phyloP scores from a whole-genome alignment of 64 coral and sea anemone genomes.

The Actinia equina region DNA sequence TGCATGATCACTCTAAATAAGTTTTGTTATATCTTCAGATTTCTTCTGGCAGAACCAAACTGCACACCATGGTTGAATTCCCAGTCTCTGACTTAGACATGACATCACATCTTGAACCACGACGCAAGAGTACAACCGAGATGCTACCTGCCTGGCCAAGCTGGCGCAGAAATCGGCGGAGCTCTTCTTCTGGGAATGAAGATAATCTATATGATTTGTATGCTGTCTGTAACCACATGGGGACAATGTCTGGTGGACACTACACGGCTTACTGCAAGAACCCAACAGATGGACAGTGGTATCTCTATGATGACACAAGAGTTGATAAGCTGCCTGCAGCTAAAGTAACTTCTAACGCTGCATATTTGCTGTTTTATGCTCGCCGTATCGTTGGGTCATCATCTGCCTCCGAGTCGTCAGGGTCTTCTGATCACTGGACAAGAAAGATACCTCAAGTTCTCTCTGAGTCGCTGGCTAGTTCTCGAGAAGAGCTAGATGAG shows the following conservation, averaged over 20 bases:
- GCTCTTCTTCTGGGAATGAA: constrained; percentile 28
- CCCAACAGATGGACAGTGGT: constrained; percentile 74
- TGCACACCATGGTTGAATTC: constrained; percentile 82
- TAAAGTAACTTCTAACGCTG: constrained; percentile 60
- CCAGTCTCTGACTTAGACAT: constrained; percentile 66
- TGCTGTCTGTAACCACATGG: constrained; percentile 90
- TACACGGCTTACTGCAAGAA: constrained; percentile 93
- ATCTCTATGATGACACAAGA: constrained; percentile 76
- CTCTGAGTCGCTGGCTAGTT: constrained; percentile 60
- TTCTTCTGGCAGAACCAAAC: constrained; percentile 68
- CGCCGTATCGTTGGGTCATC: constrained; percentile 60
- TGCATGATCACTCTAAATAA: too few species aligned
- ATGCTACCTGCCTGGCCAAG: constrained; percentile 53
- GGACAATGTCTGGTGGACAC: constrained; percentile 82
- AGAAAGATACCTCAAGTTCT: constrained; percentile 65
- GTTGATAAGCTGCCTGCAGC: constrained; percentile 37
- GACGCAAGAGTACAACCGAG: constrained; percentile 29
- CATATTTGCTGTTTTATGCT: constrained; percentile 88
- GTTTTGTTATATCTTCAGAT: constrained; percentile 12
- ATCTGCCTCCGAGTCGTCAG: constrained; percentile 62
- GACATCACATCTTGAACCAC: constrained; percentile 76
- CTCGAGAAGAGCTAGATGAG: constrained; percentile 30
- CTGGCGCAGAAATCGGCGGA: constrained; percentile 45
- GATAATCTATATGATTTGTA: constrained; percentile 87
- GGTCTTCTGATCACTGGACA: constrained; percentile 70